Evolutionary conservation across 2,888 invertebrate genomes (phyloP), one percentile per base, ranked within the genome.

Genomic region (Nesidiocoris tenuis): DNA sequence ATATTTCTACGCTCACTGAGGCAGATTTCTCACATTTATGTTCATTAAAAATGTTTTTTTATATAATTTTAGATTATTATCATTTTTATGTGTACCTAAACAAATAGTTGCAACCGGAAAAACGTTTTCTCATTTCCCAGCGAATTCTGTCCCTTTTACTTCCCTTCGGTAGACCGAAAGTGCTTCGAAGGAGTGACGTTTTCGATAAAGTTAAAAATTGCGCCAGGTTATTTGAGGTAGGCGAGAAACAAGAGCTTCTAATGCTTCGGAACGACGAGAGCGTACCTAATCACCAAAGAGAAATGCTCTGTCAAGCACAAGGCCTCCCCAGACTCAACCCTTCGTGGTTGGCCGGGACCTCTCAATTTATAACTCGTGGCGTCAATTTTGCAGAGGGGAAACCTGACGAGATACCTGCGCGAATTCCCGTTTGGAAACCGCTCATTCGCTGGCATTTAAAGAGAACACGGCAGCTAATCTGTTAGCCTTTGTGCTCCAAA

Each of bases 231-330:
- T 64, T 64, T 64, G 25, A 24, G 64, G 64, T 64, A 18, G 64
- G 25, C 23, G 23, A 25, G 3, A 16, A 21, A 21, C 64, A 16
- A 64, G 64, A 25, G 9, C 64, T 17, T 24, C 23, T 24, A 24
- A 64, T 39, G 24, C 17, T 24, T 64, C 18, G 5, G 64, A 25
- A 23, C 24, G 64, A 64, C 5, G 24, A n/a, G 25, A 64, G 64
- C 64, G 64, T 64, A 64, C 64, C 64, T 64, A 64, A 23, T 64
- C 64, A 64, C 24, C 64, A 25, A 64, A 64, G 64, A 64, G 64
- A 64, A 64, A 64, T 64, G 64, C 25, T 64, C 64, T 64, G 64
- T 64, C 64, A 64, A 24, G 25, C 23, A 7, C 64, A 64, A 39
- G 39, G 39, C 39, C n/a, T 39, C 39, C 12, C 39, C 12, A 39